Percentiles rank a stretch among this genome's conserved stretches.
Evolutionary conservation across 1,140 invertebrate genomes (phyloP).

Genomic region (Drosophila navojoa): DNA sequence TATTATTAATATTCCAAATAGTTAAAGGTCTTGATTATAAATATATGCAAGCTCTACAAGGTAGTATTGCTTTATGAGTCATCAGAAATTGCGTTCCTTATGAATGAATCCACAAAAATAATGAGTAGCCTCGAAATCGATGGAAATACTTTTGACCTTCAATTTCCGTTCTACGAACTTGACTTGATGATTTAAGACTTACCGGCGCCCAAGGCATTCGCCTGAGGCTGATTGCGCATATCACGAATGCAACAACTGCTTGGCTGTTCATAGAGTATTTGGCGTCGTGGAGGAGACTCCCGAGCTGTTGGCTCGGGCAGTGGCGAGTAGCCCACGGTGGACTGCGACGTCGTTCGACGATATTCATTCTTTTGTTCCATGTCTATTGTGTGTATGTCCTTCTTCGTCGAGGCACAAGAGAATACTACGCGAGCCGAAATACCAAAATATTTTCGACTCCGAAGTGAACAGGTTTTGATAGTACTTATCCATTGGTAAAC

Average conservation of each 20-base stretch:
- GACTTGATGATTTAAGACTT: conserved; percentile 1
- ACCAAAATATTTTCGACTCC: conserved; percentile 6
- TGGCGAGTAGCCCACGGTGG: conserved; percentile 38
- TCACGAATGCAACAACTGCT: conserved; percentile 59
- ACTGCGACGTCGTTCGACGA: conserved; percentile 39
- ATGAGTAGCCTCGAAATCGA: neutral
- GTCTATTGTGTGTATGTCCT: conserved; percentile 34
- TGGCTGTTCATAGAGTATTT: conserved; percentile 11
- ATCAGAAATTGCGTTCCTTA: too few species aligned
- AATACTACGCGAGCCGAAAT: conserved; percentile 29
- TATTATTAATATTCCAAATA: neutral
- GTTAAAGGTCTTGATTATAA: neutral
- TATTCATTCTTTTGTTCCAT: conserved; percentile 31
- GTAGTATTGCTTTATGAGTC: neutral
- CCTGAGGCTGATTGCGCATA: conserved; percentile 62
- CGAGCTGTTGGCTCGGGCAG: conserved; percentile 19
- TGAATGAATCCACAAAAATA: neutral
- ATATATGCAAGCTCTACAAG: too few species aligned
- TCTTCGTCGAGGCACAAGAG: conserved; percentile 29
- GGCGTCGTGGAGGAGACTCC: neutral
- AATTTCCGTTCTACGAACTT: neutral
- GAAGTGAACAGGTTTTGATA: conserved; percentile 43
- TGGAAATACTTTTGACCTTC: too few species aligned
- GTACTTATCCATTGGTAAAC: conserved; percentile 45
- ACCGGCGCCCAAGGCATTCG: conserved; percentile 67